These are phyloP conservation scores for Acanthiza pusilla DNA, from an alignment of 2,797 vertebrate species.

Conservation along the genomic window DNA sequence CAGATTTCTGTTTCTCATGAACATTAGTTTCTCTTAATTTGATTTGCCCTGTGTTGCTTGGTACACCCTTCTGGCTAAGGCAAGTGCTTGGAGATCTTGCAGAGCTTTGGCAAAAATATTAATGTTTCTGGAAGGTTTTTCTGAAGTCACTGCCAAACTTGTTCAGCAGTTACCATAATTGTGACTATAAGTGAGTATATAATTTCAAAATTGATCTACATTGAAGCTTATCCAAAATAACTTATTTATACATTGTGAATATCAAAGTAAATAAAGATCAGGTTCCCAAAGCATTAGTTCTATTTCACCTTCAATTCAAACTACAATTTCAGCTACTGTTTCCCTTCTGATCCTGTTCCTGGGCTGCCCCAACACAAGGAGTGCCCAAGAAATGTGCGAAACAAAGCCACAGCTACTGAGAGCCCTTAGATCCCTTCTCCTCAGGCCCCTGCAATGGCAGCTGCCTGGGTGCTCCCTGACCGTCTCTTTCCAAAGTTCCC, in stretches of 20 bases:
- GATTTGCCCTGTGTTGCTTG: not conserved
- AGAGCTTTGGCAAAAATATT: not conserved
- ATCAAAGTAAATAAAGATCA: not conserved
- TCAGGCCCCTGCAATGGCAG: rapidly evolving
- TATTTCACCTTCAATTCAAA: not conserved
- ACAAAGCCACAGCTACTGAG: rapidly evolving
- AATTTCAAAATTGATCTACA: not conserved
- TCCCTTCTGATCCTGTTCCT: no score
- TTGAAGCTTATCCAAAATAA: not conserved
- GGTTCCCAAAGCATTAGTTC: not conserved
- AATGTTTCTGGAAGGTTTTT: conserved; percentile 1
- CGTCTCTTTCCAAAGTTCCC: not conserved
- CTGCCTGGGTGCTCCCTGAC: not conserved
- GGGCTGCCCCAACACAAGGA: not conserved
- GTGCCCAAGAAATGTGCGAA: not conserved
- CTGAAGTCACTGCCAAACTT: not conserved
- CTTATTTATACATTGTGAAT: not conserved
- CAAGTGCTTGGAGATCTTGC: not conserved
- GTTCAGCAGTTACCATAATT: not conserved
- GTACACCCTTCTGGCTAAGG: not conserved
- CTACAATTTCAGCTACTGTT: not conserved
- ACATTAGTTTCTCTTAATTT: not conserved
- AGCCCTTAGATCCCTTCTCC: not conserved
- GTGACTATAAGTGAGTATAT: not conserved
- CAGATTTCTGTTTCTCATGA: not conserved